Evolutionary conservation across 2,113 vertebrate species (phyloP).

Genomic region (Budorcas taxicolor): DNA sequence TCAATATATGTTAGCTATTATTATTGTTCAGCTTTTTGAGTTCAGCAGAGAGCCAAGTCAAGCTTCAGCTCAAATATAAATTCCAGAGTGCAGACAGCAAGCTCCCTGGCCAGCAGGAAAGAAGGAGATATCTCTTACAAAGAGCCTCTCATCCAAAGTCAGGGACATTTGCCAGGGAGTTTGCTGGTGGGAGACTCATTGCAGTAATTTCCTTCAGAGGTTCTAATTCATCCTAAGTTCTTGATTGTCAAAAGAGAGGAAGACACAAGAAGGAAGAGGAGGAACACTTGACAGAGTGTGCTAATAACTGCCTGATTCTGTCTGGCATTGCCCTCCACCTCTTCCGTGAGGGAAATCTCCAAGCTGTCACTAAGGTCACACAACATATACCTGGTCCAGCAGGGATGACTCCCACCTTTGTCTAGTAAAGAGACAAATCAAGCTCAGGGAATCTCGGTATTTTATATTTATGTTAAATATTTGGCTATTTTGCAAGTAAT

Average conservation of each 20-base stretch:
- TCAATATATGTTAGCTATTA: not conserved
- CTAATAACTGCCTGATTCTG: not conserved
- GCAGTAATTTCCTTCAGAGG: not conserved
- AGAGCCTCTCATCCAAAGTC: not conserved
- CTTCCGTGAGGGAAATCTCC: not conserved
- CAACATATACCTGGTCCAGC: not conserved
- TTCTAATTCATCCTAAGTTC: not conserved
- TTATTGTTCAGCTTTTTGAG: not conserved
- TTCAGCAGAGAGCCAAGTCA: not conserved
- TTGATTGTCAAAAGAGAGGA: not conserved
- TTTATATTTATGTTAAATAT: not conserved
- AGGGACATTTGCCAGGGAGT: not conserved
- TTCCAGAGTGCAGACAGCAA: not conserved
- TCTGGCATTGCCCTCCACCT: not conserved
- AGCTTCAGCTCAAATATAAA: not conserved
- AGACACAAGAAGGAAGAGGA: not conserved
- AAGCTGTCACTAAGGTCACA: not conserved
- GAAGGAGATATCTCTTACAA: not conserved
- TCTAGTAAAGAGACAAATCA: not conserved
- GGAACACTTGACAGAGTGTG: not conserved
- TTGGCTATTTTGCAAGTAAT: not conserved
- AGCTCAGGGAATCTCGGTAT: not conserved
- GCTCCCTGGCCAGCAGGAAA: not conserved
- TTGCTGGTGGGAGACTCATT: not conserved
- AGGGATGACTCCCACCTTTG: not conserved